These are phyloP conservation scores for Ramphastos sulfuratus DNA, from an alignment of 2,113 vertebrate species.

Conservation along the genomic window DNA sequence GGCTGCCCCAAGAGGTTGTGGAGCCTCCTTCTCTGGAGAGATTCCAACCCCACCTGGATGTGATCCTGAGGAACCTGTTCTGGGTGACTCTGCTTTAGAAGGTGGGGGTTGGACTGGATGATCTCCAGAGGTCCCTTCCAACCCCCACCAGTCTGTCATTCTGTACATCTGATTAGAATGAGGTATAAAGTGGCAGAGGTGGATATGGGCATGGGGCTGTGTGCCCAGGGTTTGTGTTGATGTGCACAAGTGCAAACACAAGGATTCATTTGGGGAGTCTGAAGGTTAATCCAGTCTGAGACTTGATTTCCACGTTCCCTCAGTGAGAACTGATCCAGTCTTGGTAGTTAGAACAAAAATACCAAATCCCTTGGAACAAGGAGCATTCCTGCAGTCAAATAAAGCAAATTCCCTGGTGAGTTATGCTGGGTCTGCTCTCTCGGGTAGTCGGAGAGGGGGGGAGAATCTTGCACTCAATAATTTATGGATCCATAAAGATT, in stretches of 20 bases:
- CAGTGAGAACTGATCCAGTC: neutral
- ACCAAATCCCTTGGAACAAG: neutral
- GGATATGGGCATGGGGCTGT: neutral
- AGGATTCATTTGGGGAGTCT: neutral
- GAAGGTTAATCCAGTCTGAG: neutral
- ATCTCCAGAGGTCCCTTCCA: too few species aligned
- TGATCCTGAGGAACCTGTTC: too few species aligned
- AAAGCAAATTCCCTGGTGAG: neutral
- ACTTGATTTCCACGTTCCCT: neutral
- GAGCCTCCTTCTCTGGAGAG: too few species aligned
- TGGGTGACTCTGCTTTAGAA: too few species aligned
- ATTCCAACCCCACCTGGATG: too few species aligned
- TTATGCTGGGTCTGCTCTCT: neutral
- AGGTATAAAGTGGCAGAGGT: neutral
- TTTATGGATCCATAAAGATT: slow-evolving; percentile 20
- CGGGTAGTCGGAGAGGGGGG: neutral
- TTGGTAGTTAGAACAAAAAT: neutral
- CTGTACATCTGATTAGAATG: neutral
- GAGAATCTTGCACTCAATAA: neutral
- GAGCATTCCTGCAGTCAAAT: neutral
- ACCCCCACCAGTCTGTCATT: too few species aligned
- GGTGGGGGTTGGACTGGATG: too few species aligned
- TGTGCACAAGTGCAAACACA: neutral
- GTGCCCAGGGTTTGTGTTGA: neutral
- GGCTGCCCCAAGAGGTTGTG: too few species aligned